Conservation (phyloP, 2,113 vertebrate species). For the Arenaria interpres region DNA sequence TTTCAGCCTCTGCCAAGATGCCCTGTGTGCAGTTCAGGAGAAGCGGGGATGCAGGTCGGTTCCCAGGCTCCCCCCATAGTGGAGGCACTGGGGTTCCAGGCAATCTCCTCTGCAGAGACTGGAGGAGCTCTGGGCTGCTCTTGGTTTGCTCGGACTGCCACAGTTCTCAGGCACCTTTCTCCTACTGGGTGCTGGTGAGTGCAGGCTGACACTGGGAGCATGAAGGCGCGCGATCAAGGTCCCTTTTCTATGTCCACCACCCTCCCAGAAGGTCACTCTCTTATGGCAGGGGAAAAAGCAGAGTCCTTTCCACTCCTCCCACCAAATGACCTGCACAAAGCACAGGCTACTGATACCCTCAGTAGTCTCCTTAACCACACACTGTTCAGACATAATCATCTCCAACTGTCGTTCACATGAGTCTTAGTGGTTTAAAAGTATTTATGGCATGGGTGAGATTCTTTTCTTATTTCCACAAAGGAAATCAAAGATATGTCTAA, state of each 20-base stretch:
- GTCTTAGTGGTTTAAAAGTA: slow-evolving; percentile 28
- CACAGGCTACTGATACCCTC: background rate
- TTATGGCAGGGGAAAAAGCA: background rate
- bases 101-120: background rate
- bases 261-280: background rate
- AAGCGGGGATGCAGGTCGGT: background rate
- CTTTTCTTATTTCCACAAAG: slow-evolving; percentile 32
- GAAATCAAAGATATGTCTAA: slow-evolving; percentile 57
- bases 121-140: background rate
- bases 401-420: background rate
- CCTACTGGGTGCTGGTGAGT: rapidly evolving
- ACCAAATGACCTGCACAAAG: background rate
- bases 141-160: background rate
- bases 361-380: background rate
- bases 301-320: background rate
- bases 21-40: background rate
- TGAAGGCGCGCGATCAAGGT: rapidly evolving
- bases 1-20: background rate
- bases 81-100: background rate
- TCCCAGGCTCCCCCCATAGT: background rate
- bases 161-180: background rate
- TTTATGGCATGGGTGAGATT: slow-evolving; percentile 16
- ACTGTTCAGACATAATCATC: background rate
- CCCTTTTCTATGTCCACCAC: background rate
- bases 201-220: background rate